Evolutionary conservation across 1,140 invertebrate species (phyloP).

Genomic region (Drosophila pachea): DNA sequence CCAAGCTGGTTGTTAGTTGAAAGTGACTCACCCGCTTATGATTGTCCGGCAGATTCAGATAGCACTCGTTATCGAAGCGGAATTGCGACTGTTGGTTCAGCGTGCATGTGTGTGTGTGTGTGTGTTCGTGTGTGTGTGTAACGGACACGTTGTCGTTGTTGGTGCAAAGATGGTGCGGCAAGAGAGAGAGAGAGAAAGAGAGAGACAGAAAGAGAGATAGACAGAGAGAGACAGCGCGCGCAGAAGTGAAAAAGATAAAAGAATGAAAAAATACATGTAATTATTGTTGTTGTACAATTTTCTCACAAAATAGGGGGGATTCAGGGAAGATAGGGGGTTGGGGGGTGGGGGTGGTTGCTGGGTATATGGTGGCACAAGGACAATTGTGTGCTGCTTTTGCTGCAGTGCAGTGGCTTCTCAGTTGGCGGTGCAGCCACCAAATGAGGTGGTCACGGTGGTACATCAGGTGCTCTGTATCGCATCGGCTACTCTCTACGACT

Average conservation of each 20-base stretch:
- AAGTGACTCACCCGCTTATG: slow-evolving; percentile 93
- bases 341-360: too few relatives aligned
- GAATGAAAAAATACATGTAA: slow-evolving; percentile 41
- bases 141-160: slow-evolving; percentile 23
- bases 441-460: slow-evolving; percentile 17
- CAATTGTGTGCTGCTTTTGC: slow-evolving; percentile 23
- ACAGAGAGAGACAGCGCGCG: slow-evolving; percentile 36
- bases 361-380: slow-evolving; percentile 2
- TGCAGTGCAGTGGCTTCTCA: slow-evolving; percentile 16
- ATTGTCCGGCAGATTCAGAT: slow-evolving; percentile 95
- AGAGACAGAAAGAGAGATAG: slow-evolving; percentile 35
- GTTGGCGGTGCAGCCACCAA: slow-evolving; percentile 21
- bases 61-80: slow-evolving; percentile 98
- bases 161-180: slow-evolving; percentile 44
- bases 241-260: slow-evolving; percentile 41
- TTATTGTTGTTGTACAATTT: slow-evolving; percentile 32
- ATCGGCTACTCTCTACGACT: not conserved
- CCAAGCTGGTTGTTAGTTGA: slow-evolving; percentile 64
- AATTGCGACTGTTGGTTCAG: slow-evolving; percentile 91
- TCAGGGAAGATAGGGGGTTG: not conserved
- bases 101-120: not conserved
- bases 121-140: slow-evolving; percentile 23
- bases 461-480: not conserved
- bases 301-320: not conserved
- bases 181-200: slow-evolving; percentile 21